Conservation (phyloP, 2,797 vertebrate species). For the Acomys russatus region DNA sequence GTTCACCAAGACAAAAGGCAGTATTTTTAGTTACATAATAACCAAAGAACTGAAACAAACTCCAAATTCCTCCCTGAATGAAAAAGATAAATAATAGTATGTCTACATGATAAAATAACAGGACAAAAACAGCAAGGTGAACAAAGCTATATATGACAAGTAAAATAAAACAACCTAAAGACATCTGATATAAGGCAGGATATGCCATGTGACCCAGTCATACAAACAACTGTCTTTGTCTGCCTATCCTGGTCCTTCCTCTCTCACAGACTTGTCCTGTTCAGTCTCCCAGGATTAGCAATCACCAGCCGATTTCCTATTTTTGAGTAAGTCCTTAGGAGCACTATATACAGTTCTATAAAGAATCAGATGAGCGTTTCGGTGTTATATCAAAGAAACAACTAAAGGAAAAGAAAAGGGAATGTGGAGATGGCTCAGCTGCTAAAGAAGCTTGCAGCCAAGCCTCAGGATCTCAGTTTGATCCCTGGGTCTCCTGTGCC, state of each 20-base stretch:
- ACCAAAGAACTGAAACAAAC: background rate
- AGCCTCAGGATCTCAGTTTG: background rate
- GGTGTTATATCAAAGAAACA: background rate
- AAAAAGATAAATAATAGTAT: background rate
- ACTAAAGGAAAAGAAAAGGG: background rate
- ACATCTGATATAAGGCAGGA: background rate
- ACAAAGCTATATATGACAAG: background rate
- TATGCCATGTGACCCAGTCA: background rate
- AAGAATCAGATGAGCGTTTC: background rate
- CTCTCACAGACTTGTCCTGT: background rate
- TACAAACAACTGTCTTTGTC: background rate
- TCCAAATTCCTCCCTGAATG: background rate
- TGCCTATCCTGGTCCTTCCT: background rate
- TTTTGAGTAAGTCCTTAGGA: background rate
- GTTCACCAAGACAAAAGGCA: too few relatives aligned
- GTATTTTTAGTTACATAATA: background rate
- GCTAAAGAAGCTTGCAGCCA: background rate
- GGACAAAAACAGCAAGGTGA: background rate
- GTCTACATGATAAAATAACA: background rate
- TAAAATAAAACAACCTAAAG: background rate
- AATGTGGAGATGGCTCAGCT: background rate
- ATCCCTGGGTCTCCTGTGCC: background rate
- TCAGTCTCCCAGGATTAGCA: background rate
- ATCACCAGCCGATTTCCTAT: background rate
- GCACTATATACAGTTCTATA: background rate